phyloP scores from a whole-genome alignment of 2,113 vertebrate species.

The cattle (Bos taurus) region DNA sequence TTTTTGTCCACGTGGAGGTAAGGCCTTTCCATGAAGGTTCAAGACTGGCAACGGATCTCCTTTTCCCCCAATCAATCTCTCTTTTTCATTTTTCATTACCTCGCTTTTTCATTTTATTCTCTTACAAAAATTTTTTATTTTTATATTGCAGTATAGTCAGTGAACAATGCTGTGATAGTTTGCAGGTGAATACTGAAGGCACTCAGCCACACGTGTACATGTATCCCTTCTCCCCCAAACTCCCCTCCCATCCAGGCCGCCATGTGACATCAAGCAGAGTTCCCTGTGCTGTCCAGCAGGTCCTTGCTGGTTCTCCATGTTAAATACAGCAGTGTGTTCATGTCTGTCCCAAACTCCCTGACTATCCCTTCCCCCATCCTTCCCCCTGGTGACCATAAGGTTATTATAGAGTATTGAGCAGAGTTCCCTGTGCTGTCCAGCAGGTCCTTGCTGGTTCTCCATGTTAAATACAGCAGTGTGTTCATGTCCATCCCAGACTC shows the following conservation, averaged over 20 bases:
- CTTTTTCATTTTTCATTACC: background rate
- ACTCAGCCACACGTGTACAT: accelerated
- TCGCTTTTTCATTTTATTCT: background rate
- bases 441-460: too few relatives aligned
- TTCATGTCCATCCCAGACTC: too few relatives aligned
- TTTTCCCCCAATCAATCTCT: background rate
- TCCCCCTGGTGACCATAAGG: accelerated
- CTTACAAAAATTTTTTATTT: background rate
- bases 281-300: background rate
- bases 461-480: too few relatives aligned
- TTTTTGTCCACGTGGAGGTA: accelerated
- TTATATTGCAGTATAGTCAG: background rate
- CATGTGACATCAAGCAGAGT: accelerated
- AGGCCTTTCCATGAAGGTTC: accelerated
- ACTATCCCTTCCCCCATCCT: background rate
- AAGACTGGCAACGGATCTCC: background rate
- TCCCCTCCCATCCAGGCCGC: too few relatives aligned
- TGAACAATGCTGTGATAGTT: background rate
- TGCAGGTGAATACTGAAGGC: background rate
- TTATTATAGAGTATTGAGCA: too few relatives aligned
- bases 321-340: background rate
- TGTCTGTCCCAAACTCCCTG: background rate
- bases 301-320: background rate
- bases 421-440: too few relatives aligned
- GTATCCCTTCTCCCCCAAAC: too few relatives aligned